These are phyloP conservation scores for Habroteleia sp. DNA, from an alignment of 2,888 invertebrate genomes.

Conservation along the genomic window DNA sequence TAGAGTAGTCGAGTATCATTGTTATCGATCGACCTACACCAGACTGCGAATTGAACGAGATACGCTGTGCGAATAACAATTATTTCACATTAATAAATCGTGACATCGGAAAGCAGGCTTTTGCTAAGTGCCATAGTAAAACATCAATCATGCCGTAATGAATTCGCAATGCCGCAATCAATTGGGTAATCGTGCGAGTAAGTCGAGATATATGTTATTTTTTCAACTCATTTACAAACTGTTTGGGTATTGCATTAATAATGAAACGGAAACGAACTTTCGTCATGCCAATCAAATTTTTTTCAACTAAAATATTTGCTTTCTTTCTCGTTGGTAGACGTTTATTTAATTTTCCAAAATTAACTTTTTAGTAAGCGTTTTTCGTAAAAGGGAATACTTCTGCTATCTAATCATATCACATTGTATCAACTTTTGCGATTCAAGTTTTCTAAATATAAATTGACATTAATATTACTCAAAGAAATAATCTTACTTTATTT, in stretches of 20 bases:
- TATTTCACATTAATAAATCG: conserved; percentile 58
- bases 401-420: too few species aligned
- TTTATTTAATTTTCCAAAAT: conserved; percentile 13
- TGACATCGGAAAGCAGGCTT: conserved; percentile 27
- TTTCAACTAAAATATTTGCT: conserved; percentile 28
- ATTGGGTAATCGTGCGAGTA: conserved; percentile 12
- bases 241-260: conserved; percentile 30
- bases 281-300: conserved; percentile 26
- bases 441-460: too few species aligned
- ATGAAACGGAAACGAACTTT: conserved; percentile 2
- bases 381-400: too few species aligned
- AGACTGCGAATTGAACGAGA: conserved; percentile 41
- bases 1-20: conserved; percentile 58
- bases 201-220: conserved; percentile 3
- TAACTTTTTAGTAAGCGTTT: not conserved
- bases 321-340: conserved; percentile 6
- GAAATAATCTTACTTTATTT: too few species aligned
- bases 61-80: conserved; percentile 56
- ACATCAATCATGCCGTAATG: conserved; percentile 40
- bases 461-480: too few species aligned
- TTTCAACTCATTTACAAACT: conserved; percentile 11
- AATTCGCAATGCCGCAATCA: conserved; percentile 32
- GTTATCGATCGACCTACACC: conserved; percentile 57
- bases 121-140: conserved; percentile 21
- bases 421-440: too few species aligned